A percentile compares a stretch with the other conserved stretches of the same genome.
Conservation (phyloP, 2,113 vertebrate species). For the Copsychus sechellarum region DNA sequence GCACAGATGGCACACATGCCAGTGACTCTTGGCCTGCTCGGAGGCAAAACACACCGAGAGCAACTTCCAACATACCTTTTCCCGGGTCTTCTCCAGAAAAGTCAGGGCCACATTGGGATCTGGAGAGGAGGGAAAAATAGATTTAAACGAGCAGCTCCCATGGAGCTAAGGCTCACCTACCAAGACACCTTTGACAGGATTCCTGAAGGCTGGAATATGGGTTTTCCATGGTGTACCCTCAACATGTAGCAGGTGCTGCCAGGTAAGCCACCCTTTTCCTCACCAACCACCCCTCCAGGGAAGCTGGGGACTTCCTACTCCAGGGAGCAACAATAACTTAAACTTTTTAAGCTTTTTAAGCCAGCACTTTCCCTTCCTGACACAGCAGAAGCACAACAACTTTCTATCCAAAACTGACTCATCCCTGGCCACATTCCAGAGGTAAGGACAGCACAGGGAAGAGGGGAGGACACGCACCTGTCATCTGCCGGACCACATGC, state of each 20-base stretch:
- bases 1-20: fast-evolving
- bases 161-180: neutral
- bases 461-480: conserved; percentile 72
- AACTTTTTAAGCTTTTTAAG: fast-evolving
- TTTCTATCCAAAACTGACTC: fast-evolving
- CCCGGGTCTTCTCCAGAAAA: conserved; percentile 95
- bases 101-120: conserved; percentile 91
- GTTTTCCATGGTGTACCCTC: fast-evolving
- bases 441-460: fast-evolving
- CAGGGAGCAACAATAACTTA: fast-evolving
- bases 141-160: neutral
- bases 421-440: too few species aligned
- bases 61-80: conserved; percentile 79
- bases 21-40: fast-evolving
- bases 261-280: neutral
- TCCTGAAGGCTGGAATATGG: neutral
- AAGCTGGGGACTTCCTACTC: fast-evolving
- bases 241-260: neutral
- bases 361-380: neutral
- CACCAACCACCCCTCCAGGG: fast-evolving
- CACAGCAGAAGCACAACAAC: fast-evolving
- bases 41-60: neutral
- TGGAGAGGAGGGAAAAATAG: neutral
- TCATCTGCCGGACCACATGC: conserved; percentile 90
- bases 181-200: fast-evolving